Conservation (phyloP, 37 sponge, comb jelly and placozoan species). For the Spongilla lacustris region DNA sequence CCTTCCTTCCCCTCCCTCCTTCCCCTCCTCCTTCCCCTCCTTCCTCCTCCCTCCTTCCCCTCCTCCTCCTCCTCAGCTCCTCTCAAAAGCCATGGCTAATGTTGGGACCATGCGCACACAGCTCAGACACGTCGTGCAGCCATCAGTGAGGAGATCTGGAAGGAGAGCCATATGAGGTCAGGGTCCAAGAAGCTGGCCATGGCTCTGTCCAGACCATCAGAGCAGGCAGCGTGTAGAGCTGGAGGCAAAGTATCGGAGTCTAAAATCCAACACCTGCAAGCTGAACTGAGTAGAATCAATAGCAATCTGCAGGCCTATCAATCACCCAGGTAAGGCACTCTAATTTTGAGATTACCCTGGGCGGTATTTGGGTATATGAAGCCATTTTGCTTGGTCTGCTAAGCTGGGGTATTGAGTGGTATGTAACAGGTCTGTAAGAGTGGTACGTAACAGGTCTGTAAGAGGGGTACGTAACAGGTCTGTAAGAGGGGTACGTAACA, state of each 20-base stretch:
- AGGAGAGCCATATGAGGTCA: slow-evolving; percentile 39
- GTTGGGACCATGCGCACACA: slow-evolving; percentile 50
- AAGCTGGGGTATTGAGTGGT: too few relatives aligned
- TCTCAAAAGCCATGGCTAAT: slow-evolving; percentile 13
- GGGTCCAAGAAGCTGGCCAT: slow-evolving; percentile 48
- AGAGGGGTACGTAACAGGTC: too few relatives aligned
- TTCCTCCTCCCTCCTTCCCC: not conserved
- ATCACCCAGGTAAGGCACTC: slow-evolving; percentile 33
- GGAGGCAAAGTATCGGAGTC: slow-evolving; percentile 57
- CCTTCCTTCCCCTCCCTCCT: not conserved
- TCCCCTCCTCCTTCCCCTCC: not conserved
- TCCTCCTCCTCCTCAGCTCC: not conserved
- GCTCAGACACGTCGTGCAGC: slow-evolving; percentile 25
- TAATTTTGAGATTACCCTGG: not conserved
- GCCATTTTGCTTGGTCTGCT: too few relatives aligned
- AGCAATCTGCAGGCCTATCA: slow-evolving; percentile 72
- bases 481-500: too few relatives aligned
- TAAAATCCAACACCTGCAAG: slow-evolving; percentile 51
- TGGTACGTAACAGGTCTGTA: too few relatives aligned
- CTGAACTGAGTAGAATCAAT: slow-evolving; percentile 68
- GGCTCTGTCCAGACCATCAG: slow-evolving; percentile 22
- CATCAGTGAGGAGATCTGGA: slow-evolving; percentile 55
- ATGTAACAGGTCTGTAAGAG: too few relatives aligned
- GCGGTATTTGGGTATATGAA: too few relatives aligned
- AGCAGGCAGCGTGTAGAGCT: slow-evolving; percentile 39